Base-by-base conservation (phyloP, 2,797 vertebrate species). In the Heteromormyrus szaboi region DNA sequence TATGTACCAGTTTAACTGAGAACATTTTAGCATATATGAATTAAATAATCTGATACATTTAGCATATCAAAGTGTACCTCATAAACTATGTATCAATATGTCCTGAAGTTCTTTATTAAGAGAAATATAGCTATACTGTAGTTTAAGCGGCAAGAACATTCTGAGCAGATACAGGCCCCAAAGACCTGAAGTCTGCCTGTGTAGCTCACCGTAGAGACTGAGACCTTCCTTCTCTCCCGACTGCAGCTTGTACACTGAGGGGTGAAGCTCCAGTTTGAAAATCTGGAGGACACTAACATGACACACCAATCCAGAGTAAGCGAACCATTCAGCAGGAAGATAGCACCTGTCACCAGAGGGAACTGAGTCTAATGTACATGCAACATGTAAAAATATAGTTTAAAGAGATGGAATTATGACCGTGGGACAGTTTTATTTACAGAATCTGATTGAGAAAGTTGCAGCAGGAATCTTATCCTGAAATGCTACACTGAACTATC, bases 191-290 rank as follows among this genome's bases (percentile, higher is more conserved):
- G 41, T 19, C 17, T 85, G 22, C 0, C 65, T 46, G 25, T 7
- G 85, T 44, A 17, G 89, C 91, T 91, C 95, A 98, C 97, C 98
- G 81, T 96, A 99, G 89, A 99, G 97, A 93, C 98, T 99, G 89
- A 99, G 95, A 88, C 99, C 98, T 94, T 99, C 98, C 92, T 99
- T 99, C 93, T 97, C 94, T 88, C 98, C 97, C 51, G 96, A 98
- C 90, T 97, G 95, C 68, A 98, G 92, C 92, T 99, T 99, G 93
- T 98, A 99, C 83, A 98, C 97, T 0, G 99, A 99, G 51, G 99
- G 99, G 90, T 99, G 99, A 44, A 95, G 94, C 81, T 99, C 98
- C 79, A 96, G 97, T 95, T 99, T 99, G 93, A 99, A 99, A 94
- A 99, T 98, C 93, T 99, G 98, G 59, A 99, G 94, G 46, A 98